Evolutionary conservation across 2,797 vertebrate genomes (phyloP).

Genomic region (Anniella stebbinsi): DNA sequence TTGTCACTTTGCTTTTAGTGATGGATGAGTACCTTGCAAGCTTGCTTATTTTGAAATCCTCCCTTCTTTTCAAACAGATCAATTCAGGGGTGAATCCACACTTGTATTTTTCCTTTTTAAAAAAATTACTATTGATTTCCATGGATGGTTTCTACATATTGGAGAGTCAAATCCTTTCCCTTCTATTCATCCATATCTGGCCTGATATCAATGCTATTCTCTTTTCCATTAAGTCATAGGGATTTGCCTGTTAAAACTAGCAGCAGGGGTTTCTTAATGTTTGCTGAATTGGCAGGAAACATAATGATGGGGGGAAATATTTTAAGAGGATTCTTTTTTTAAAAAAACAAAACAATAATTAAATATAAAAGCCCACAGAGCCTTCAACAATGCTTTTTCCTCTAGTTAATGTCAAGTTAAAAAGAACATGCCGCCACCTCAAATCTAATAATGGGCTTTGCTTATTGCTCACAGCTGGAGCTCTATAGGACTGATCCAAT

Average conservation of each 20-base stretch:
- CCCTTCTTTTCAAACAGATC: background rate
- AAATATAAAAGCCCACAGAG: conserved; percentile 15
- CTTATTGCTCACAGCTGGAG: background rate
- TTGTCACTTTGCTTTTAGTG: background rate
- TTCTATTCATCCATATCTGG: conserved; percentile 4
- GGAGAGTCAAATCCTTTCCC: background rate
- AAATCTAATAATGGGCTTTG: conserved; percentile 13
- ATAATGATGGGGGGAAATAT: background rate
- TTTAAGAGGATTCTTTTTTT: background rate
- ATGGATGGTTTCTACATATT: background rate
- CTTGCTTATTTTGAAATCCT: background rate
- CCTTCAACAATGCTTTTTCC: background rate
- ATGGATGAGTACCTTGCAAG: background rate
- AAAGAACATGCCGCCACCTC: background rate
- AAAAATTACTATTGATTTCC: background rate
- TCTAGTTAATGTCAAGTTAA: conserved; percentile 15
- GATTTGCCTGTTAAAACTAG: conserved; percentile 5
- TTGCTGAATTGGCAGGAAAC: conserved; percentile 18
- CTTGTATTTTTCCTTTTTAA: too few relatives aligned
- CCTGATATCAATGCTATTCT: background rate
- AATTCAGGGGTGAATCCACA: background rate
- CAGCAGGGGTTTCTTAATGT: conserved; percentile 1
- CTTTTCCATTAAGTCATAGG: background rate
- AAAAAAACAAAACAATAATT: conserved; percentile 1
- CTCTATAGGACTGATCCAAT: background rate